A percentile compares a stretch with the other conserved stretches of the same genome.
Conservation (phyloP, 2,113 vertebrate genomes). For the Struthidea cinerea region DNA sequence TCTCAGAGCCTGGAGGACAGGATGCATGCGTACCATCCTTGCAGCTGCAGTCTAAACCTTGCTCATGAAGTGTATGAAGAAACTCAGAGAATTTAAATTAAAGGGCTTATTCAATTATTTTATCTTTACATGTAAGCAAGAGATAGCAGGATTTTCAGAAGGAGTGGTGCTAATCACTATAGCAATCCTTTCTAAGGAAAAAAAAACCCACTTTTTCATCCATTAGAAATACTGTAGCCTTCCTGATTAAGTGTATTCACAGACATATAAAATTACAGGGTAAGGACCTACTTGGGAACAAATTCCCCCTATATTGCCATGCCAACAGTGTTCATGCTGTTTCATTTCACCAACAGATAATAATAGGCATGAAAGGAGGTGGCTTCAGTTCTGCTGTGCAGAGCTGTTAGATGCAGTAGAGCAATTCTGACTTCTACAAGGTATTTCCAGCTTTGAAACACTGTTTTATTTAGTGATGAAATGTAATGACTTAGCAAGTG, state of each 20-base stretch:
- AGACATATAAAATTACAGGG: neutral
- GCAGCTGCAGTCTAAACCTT: neutral
- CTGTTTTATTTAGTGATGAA: neutral
- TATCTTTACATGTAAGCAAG: neutral
- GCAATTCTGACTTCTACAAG: neutral
- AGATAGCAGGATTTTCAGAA: neutral
- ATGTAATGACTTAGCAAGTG: neutral
- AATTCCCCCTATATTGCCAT: neutral
- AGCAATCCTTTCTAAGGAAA: neutral
- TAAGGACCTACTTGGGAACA: neutral
- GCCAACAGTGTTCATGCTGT: neutral
- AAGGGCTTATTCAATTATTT: neutral
- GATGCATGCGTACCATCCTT: neutral
- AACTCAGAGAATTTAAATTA: neutral
- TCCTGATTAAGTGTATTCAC: neutral
- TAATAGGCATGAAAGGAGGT: neutral
- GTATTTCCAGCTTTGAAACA: neutral
- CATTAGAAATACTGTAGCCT: neutral
- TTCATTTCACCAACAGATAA: neutral
- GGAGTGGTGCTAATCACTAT: neutral
- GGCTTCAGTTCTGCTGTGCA: neutral
- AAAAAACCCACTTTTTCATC: neutral
- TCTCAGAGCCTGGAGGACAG: neutral
- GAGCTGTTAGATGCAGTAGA: neutral
- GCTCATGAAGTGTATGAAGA: neutral